Base-by-base conservation (phyloP, 2,113 vertebrate genomes). In the Lophura nycthemera region DNA sequence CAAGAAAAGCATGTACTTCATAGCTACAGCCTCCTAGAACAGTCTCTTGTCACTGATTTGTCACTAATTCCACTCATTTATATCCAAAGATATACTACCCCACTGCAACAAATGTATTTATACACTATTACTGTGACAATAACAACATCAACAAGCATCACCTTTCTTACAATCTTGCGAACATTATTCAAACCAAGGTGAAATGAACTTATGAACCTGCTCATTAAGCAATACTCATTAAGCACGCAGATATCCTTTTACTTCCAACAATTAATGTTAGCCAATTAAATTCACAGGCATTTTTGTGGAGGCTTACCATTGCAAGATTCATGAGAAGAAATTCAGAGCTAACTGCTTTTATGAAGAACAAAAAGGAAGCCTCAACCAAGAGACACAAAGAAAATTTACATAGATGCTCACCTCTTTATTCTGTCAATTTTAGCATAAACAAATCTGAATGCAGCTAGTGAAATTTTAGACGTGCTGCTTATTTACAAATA, bases 221-320 rank as follows among this genome's bases (percentile, higher is more conserved):
- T 80, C 63, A 73, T 29, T 89, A 66, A 56, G 54, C 16, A 50
- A 56, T 71, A 95, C 89, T 96, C 92, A 90, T 86, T 88, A 90
- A 60, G 67, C 29, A 10, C 20, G 79, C 25, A 92, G 71, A 59
- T 30, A 75, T 22, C 14, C 67, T 72, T 86, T 89, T 77, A 87
- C 18, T 76, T 75, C 57, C 45, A 83, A 86, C 17, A 91, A 13
- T 45, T 86, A 52, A 57, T 64, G 42, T 66, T 92, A 61, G 15
- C 40, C 88, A 76, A 78, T 57, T 84, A 86, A 90, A 90, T 80
- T 71, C 63, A 29, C 20, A 38, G 27, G 36, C 59, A 6, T 29
- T 32, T 48, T 66, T 71, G 56, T 27, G n/a, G n/a, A 72, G 11
- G 29, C 42, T 83, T 72, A 63, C 2, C 69, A 17, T 43, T 52